Evolutionary conservation across 37 sponge, comb jelly and placozoan genomes (phyloP), one percentile per base, ranked within the genome.

Genomic region (Trichoplax adhaerens): DNA sequence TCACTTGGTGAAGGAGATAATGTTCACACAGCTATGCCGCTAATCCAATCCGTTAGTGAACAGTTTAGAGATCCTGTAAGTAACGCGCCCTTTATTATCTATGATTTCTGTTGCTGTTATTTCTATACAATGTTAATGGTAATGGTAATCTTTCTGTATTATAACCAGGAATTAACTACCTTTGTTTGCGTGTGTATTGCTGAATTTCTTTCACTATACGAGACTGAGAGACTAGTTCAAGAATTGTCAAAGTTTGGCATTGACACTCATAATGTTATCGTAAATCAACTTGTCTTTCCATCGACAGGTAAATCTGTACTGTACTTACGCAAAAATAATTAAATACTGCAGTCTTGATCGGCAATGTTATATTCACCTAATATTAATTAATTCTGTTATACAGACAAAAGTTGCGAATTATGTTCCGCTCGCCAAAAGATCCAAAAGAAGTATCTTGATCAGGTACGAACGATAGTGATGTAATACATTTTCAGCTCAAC

Each of bases 141-240:
- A 7, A 62, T 48, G 5, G 0, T n/a, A 62, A 67, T 62, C 64
- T 67, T 64, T 48, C 74, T 5, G 64, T 2, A 53, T 51, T 56
- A 1, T 60, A 5, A 54, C 55, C 70, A 93, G 94, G 87, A 84
- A 1, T 79, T 81, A 72, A 74, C 93, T 0, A 96, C 99, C 0
- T 96, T 96, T 86, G 80, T 96, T 10, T 96, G 99, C 71, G 93
- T 96, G 58, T 96, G 99, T 71, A 96, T 91, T 48, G 85, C 99
- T 1, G 99, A 96, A 73, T 91, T 96, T 58, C 79, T 96, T n/a
- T 96, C 99, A 1, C 73, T 96, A 53, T 96, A 86, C 65, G 99
- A 96, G 72, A 96, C 99, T 0, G 99, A 96, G 80, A 64, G 99
- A 56, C 85, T 96, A 52, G 83, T 96, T 1, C 99, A 96, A 75